Evolutionary conservation across 2,888 invertebrate species (phyloP).

Genomic region (Drosophila meridionalis): DNA sequence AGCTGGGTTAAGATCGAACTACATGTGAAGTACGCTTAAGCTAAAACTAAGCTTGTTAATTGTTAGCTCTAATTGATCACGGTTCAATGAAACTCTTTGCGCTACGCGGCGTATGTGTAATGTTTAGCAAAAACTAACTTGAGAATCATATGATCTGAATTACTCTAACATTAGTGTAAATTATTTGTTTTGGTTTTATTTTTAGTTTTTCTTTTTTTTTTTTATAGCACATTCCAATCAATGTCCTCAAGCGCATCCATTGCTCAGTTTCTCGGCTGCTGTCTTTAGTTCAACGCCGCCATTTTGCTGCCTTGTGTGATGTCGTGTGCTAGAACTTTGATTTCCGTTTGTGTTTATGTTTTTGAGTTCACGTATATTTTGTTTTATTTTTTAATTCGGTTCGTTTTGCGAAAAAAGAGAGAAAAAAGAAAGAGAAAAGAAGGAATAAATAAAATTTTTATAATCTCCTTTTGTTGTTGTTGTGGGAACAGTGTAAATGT

Average conservation of each 20-base stretch:
- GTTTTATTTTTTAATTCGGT: slow-evolving; percentile 21
- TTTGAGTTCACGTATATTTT: slow-evolving; percentile 11
- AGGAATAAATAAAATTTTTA: slow-evolving; percentile 75
- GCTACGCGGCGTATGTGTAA: slow-evolving; percentile 46
- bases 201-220: slow-evolving; percentile 1
- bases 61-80: slow-evolving; percentile 35
- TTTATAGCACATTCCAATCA: slow-evolving; percentile 39
- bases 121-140: slow-evolving; percentile 12
- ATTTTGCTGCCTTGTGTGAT: slow-evolving; percentile 42
- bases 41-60: slow-evolving; percentile 21
- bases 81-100: slow-evolving; percentile 36
- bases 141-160: neutral
- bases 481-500: slow-evolving; percentile 34
- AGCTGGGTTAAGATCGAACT: slow-evolving; percentile 50
- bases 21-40: slow-evolving; percentile 56
- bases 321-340: slow-evolving; percentile 41
- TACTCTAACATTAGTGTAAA: slow-evolving; percentile 5
- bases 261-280: slow-evolving; percentile 38
- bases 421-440: slow-evolving; percentile 78
- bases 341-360: slow-evolving; percentile 30
- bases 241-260: slow-evolving; percentile 54
- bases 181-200: slow-evolving; percentile 22
- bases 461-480: slow-evolving; percentile 63
- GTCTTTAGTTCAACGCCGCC: slow-evolving; percentile 59
- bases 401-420: slow-evolving; percentile 66